Evolutionary conservation across 2,113 vertebrate species (phyloP), one percentile per base, ranked within the genome.

Genomic region (Bos taurus): DNA sequence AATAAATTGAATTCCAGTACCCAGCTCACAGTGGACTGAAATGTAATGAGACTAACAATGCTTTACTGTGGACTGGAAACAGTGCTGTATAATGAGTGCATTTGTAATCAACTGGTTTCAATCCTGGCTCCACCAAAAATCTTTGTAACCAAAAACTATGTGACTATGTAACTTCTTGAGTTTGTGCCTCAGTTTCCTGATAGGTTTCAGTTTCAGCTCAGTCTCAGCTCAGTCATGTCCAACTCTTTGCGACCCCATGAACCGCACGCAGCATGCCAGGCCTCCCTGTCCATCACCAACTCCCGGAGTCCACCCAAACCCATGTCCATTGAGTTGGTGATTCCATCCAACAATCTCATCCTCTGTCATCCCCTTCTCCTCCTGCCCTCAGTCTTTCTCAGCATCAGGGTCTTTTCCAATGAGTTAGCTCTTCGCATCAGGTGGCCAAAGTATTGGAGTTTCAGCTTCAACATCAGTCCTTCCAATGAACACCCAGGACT

Each of bases 251-350:
- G 0, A 67, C 16, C 16, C 33, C 64, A 67, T 21, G 33, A 36
- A 67, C 33, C 0, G 4, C 33, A 67, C 0, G 2, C 33, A 67
- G 64, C 62, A n/a, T 0, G 4, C 62, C 62, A n/a, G 33, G 62
- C 33, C 64, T 36, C 33, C 64, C 33, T 67, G 17, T 67, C 33
- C 33, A 36, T 67, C 33, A 21, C 17, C 64, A 67, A 5, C 16
- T 67, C 17, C 19, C 1, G 2, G 62, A n/a, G 62, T 67, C 3
- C 62, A n/a, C 33, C 16, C 33, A 67, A n/a, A 67, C 62, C 16
- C 62, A 67, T 19, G 62, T 67, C 62, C 62, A n/a, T 67, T n/a
- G 62, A n/a, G 62, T n/a, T 1, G 0, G 33, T 67, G 62, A n/a
- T n/a, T 16, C 62, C 62, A 67, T 67, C 62, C 33, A n/a, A 8